A percentile compares a stretch with the other conserved stretches of the same genome.
Evolutionary conservation across 2,797 vertebrate species (phyloP).

Genomic region (Perodicticus potto): DNA sequence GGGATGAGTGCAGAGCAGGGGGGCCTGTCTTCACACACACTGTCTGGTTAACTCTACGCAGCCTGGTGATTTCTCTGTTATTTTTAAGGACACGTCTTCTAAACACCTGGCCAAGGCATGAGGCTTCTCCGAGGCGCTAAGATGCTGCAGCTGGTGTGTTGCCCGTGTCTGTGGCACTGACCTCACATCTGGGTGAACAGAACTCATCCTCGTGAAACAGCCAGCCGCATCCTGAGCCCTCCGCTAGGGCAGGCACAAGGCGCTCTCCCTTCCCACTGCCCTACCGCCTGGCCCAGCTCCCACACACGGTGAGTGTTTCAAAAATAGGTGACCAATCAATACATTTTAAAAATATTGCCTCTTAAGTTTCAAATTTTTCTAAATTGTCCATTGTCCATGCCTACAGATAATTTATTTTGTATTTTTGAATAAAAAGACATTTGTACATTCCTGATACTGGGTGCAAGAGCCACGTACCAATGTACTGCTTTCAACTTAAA

Average conservation of each 20-base stretch:
- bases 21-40: fast-evolving
- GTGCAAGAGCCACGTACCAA: no score
- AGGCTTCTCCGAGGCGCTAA: not conserved
- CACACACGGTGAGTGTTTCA: not conserved
- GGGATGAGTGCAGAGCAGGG: fast-evolving
- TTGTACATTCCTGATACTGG: no score
- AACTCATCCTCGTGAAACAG: not conserved
- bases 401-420: no score
- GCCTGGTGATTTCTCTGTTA: no score
- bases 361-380: not conserved
- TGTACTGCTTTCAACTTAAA: no score
- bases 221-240: fast-evolving
- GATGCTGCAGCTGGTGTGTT: not conserved
- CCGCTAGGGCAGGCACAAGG: not conserved
- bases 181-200: not conserved
- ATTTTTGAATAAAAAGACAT: no score
- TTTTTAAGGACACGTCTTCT: not conserved
- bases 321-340: not conserved
- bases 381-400: no score
- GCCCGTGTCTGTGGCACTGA: not conserved
- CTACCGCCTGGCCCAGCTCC: not conserved
- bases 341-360: not conserved
- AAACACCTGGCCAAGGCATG: not conserved
- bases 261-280: fast-evolving
- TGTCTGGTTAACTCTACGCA: fast-evolving